Percentiles rank a stretch among this genome's conserved stretches.
These are phyloP conservation scores for Amblyraja radiata DNA, from an alignment of 2,797 vertebrate species.

Conservation along the genomic window DNA sequence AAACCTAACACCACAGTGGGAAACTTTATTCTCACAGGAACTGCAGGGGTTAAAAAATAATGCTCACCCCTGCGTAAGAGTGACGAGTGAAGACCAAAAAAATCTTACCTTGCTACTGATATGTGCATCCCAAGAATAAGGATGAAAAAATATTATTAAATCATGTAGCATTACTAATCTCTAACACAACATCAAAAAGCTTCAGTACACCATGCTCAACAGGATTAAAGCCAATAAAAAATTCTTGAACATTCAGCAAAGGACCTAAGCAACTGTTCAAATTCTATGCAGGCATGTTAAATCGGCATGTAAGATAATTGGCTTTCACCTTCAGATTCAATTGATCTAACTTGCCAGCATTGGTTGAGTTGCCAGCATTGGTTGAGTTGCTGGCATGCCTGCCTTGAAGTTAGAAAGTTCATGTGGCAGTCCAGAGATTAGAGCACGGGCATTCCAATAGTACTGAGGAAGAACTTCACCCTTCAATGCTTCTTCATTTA, in stretches of 20 bases:
- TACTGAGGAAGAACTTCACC: too few species aligned
- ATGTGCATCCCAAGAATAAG: not conserved
- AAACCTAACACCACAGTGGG: not conserved
- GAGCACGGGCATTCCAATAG: too few species aligned
- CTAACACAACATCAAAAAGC: not conserved
- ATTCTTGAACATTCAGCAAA: not conserved
- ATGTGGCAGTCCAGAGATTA: too few species aligned
- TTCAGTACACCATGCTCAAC: not conserved
- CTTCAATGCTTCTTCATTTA: too few species aligned
- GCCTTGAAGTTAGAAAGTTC: too few species aligned
- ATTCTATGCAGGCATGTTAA: not conserved
- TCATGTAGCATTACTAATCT: not conserved
- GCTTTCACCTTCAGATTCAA: conserved; percentile 45
- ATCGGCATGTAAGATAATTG: not conserved
- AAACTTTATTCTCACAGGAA: not conserved
- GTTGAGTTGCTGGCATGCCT: too few species aligned
- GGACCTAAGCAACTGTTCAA: not conserved
- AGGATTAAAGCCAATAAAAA: not conserved
- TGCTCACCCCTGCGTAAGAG: not conserved
- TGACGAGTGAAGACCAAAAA: not conserved
- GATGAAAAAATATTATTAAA: not conserved
- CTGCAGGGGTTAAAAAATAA: not conserved
- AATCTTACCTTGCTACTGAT: not conserved
- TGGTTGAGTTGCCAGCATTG: too few species aligned
- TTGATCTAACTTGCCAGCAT: conserved; percentile 42